Percentiles rank a stretch among this genome's conserved stretches.
Conservation (phyloP, 1,140 invertebrate genomes). For the Brachionus rubens region DNA sequence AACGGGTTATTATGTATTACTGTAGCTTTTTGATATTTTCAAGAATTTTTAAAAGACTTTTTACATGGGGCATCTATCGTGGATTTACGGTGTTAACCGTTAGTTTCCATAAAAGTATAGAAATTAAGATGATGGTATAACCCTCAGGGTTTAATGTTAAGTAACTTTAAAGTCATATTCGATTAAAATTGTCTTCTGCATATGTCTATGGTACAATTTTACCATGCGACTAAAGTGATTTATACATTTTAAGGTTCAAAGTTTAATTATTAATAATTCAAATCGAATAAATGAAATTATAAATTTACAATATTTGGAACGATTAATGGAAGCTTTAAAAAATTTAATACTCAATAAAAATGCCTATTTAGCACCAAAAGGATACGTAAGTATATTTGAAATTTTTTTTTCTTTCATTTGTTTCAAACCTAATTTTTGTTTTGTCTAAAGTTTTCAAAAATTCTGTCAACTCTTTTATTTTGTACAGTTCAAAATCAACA, state of each 20-base stretch:
- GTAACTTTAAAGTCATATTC: too few relatives aligned
- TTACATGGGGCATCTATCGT: too few relatives aligned
- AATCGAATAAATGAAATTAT: background rate
- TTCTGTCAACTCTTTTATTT: slow-evolving; percentile 8
- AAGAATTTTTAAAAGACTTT: too few relatives aligned
- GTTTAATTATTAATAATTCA: background rate
- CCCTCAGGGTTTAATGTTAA: too few relatives aligned
- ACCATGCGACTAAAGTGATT: too few relatives aligned
- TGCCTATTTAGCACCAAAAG: slow-evolving; percentile 26
- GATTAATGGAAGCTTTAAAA: background rate
- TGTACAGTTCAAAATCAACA: background rate
- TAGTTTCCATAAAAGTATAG: too few relatives aligned
- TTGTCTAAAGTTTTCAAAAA: slow-evolving; percentile 10
- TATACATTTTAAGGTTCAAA: background rate
- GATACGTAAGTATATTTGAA: background rate
- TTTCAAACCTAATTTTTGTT: background rate
- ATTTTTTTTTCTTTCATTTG: background rate
- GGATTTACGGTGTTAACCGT: too few relatives aligned
- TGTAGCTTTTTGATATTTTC: too few relatives aligned
- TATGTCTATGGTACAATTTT: too few relatives aligned
- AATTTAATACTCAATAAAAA: slow-evolving; percentile 31
- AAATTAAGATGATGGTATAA: too few relatives aligned
- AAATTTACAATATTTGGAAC: background rate
- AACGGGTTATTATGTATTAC: too few relatives aligned
- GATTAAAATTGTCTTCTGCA: too few relatives aligned